Evolutionary conservation across 2,797 vertebrate species (phyloP), one percentile per base, ranked within the genome.

Genomic region (Myripristis murdjan): DNA sequence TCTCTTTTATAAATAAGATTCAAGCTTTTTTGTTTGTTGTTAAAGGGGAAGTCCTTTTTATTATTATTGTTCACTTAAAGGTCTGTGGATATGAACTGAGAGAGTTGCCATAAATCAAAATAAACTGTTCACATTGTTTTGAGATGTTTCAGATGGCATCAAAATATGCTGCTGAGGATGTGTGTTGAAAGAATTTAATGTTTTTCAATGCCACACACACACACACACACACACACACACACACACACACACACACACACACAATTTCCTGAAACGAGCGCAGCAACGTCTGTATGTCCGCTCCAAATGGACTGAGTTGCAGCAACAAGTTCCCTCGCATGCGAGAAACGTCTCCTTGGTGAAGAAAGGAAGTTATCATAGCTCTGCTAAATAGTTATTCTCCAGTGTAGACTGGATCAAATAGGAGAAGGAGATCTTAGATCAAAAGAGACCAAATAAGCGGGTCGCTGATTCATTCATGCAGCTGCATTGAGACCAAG

Each of bases 401-500:
- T 88, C 94, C 95, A 93, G 94, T 92, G 93, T 93, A 95, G 94
- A 93, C 93, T 89, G 88, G 94, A 94, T 95, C 95, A 96, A 97
- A 97, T 96, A 95, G 95, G 95, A 95, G 94, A 93, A 94, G 94
- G 94, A 94, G 95, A 95, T 95, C 90, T 86, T 47, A 92, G 94
- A 97, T 98, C 95, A 98, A 98, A 98, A 96, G 95, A 88, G 75
- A 88, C 89, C 93, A 73, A 89, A 83, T 54, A 58, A 88, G 85
- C 92, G 95, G 94, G 92, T 95, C 94, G 93, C 95, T 95, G 94
- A 95, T 95, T 96, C 95, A 96, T 95, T 96, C 95, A 95, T 89
- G 96, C 95, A 97, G 95, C 95, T 96, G 95, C 94, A 96, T 96
- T 95, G 95, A 96, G 96, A 93, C 88, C 94, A 94, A 90, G 96